phyloP scores from a whole-genome alignment of 2,888 invertebrate species.

The Galerucella nymphaeae region DNA sequence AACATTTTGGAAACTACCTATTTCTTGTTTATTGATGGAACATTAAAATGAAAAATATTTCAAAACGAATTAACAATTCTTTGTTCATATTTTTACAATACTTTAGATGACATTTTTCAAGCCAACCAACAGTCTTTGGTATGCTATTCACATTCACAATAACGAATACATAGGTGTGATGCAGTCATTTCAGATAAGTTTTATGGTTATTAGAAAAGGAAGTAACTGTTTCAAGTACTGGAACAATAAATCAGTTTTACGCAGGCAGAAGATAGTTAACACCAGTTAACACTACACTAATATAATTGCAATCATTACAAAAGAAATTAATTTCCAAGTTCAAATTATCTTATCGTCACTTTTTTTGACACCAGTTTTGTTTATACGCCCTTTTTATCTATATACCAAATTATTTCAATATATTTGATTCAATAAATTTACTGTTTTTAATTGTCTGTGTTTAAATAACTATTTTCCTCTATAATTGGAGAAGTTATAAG shows the following conservation, averaged over 20 bases:
- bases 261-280: neutral
- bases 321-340: neutral
- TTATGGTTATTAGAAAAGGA: conserved; percentile 34
- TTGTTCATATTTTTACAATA: conserved; percentile 24
- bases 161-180: conserved; percentile 55
- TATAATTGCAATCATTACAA: neutral
- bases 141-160: conserved; percentile 62
- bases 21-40: neutral
- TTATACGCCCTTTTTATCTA: no score
- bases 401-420: no score
- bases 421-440: no score
- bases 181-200: conserved; percentile 42
- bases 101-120: conserved; percentile 50
- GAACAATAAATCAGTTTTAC: neutral
- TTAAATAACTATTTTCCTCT: no score
- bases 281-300: neutral
- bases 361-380: neutral
- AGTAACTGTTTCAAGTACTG: conserved; percentile 10
- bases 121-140: conserved; percentile 62
- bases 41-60: conserved; percentile 17
- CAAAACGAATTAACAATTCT: conserved; percentile 15
- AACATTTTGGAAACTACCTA: no score
- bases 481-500: neutral
- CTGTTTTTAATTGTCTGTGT: no score
- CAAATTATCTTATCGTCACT: conserved; percentile 1